Evolutionary conservation across 2,888 invertebrate genomes (phyloP).

Genomic region (Slavum lentiscoides): DNA sequence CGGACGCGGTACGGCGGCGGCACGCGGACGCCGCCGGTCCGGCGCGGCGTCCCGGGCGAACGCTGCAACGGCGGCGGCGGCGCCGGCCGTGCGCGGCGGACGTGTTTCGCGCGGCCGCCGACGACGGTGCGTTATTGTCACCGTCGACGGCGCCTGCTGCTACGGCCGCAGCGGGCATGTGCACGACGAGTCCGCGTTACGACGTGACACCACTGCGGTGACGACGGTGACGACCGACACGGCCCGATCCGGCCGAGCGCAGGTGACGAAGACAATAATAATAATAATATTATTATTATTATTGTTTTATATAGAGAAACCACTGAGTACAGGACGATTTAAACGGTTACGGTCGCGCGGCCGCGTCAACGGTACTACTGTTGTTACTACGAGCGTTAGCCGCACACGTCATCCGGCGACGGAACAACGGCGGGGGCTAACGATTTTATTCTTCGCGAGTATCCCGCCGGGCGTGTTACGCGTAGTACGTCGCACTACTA

Average conservation of each 20-base stretch:
- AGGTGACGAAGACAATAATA: not conserved
- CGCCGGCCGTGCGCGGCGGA: not conserved
- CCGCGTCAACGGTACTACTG: not conserved
- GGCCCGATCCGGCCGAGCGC: not conserved
- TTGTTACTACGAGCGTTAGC: not conserved
- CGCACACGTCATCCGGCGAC: not conserved
- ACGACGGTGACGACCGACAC: not conserved
- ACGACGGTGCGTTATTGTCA: not conserved
- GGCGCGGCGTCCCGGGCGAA: not conserved
- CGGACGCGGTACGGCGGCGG: not conserved
- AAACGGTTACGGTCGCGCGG: too few species aligned
- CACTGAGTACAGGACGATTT: too few species aligned
- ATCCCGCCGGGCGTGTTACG: slow-evolving; percentile 27
- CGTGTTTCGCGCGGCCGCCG: not conserved
- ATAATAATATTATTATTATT: too few species aligned
- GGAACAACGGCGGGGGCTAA: not conserved
- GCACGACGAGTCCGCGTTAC: too few species aligned
- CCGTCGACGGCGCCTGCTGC: not conserved
- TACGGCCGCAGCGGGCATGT: not conserved
- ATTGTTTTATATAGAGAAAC: too few species aligned
- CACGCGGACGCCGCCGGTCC: not conserved
- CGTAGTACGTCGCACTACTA: too few species aligned
- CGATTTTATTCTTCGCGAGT: slow-evolving; percentile 50
- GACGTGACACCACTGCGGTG: not conserved
- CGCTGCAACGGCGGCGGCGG: not conserved